Evolutionary conservation across 2,797 vertebrate genomes (phyloP).

Genomic region (Babyrousa celebensis): DNA sequence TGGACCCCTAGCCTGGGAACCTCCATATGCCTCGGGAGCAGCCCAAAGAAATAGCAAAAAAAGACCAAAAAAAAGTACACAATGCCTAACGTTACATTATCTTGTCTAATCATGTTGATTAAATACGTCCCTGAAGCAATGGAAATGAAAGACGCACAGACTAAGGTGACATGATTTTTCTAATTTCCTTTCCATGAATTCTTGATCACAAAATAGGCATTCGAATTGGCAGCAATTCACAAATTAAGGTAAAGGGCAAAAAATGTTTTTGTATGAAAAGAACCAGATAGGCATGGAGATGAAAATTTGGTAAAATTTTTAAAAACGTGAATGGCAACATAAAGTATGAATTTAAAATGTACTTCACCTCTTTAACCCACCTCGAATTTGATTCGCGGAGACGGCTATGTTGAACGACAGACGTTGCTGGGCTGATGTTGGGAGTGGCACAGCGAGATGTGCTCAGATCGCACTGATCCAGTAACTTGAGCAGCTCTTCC

Average conservation of each 20-base stretch:
- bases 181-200: background rate
- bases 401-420: conserved; percentile 96
- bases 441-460: conserved; percentile 98
- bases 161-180: background rate
- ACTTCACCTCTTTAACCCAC: conserved; percentile 86
- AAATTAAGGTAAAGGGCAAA: background rate
- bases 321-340: background rate
- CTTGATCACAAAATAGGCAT: background rate
- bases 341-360: background rate
- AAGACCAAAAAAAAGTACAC: background rate
- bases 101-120: background rate
- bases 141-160: background rate
- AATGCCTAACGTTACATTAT: background rate
- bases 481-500: conserved; percentile 97
- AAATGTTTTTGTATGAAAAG: conserved; percentile 18
- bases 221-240: background rate
- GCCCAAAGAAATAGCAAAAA: no score
- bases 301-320: background rate
- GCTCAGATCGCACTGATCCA: conserved; percentile 99
- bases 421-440: conserved; percentile 98
- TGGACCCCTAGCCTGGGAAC: no score
- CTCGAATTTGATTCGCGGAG: conserved; percentile 97
- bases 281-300: background rate
- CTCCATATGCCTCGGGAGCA: no score
- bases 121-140: background rate